A percentile compares a stretch with the other conserved stretches of the same genome.
Conservation (phyloP, 2,888 invertebrate genomes). For the Oxycera nigricornis region DNA sequence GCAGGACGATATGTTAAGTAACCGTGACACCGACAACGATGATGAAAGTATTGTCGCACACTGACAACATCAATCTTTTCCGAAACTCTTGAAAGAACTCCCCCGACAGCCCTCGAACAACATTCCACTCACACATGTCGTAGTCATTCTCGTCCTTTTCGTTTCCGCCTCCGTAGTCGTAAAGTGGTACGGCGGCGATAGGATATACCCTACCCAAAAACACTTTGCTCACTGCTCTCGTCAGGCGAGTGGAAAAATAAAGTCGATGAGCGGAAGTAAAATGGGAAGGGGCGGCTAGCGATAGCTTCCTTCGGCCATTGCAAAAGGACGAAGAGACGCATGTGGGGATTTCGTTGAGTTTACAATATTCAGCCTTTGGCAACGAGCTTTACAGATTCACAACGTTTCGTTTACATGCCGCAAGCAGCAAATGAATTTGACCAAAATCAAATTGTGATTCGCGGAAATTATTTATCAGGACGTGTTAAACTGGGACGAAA, state of each 20-base stretch:
- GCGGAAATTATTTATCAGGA: conserved; percentile 14
- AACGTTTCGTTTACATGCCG: conserved; percentile 26
- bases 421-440: conserved; percentile 3
- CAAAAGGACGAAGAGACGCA: conserved; percentile 9
- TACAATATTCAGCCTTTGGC: conserved; percentile 4
- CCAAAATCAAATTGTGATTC: conserved; percentile 26
- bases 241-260: conserved; percentile 29
- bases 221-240: conserved; percentile 19
- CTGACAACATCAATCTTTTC: conserved; percentile 39
- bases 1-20: conserved; percentile 10
- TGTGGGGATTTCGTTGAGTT: neutral
- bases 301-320: conserved; percentile 20
- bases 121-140: conserved; percentile 30
- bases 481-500: neutral
- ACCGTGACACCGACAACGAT: conserved; percentile 30
- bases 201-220: conserved; percentile 15
- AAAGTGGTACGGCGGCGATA: neutral
- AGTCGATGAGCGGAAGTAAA: conserved; percentile 22
- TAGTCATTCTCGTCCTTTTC: conserved; percentile 24
- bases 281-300: conserved; percentile 28
- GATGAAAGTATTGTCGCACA: conserved; percentile 38
- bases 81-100: conserved; percentile 34
- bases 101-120: conserved; percentile 12
- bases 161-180: conserved; percentile 33
- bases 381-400: conserved; percentile 13